A percentile compares a stretch with the other conserved stretches of the same genome.
These are phyloP conservation scores for Notarius quadriscutis DNA, from an alignment of 2,113 vertebrate species.

Conservation along the genomic window DNA sequence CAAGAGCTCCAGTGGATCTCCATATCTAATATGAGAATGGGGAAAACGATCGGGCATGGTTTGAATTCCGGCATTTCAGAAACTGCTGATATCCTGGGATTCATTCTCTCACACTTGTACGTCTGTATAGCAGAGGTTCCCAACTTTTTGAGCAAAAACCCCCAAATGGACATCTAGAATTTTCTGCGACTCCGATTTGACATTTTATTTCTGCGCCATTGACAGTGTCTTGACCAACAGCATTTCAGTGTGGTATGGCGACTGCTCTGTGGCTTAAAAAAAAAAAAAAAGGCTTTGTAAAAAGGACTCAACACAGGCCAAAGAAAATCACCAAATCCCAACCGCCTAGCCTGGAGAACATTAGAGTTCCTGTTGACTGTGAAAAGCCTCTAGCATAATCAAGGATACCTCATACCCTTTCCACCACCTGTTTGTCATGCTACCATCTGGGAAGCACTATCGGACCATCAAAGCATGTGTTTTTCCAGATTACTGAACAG, in stretches of 20 bases:
- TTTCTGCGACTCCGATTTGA: not conserved
- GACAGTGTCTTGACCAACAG: not conserved
- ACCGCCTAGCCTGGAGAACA: not conserved
- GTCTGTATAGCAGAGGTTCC: not conserved
- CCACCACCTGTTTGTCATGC: not conserved
- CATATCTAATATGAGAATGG: not conserved
- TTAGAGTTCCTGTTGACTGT: not conserved
- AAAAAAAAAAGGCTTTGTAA: not conserved
- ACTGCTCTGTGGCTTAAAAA: not conserved
- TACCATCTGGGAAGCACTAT: not conserved
- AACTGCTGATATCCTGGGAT: not conserved
- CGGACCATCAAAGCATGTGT: not conserved
- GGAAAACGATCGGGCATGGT: not conserved
- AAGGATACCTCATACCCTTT: not conserved
- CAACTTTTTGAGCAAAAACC: not conserved
- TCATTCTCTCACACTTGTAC: too few relatives aligned
- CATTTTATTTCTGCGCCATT: not conserved
- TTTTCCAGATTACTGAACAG: not conserved
- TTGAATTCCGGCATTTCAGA: not conserved
- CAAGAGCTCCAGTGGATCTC: not conserved
- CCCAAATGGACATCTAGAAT: not conserved
- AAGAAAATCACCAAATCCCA: not conserved
- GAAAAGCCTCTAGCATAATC: not conserved
- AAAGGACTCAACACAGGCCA: not conserved
- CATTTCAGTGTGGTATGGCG: not conserved